A percentile compares a stretch with the other conserved stretches of the same genome.
phyloP scores from a whole-genome alignment of 1,140 invertebrate species.

The Penaeus chinensis region DNA sequence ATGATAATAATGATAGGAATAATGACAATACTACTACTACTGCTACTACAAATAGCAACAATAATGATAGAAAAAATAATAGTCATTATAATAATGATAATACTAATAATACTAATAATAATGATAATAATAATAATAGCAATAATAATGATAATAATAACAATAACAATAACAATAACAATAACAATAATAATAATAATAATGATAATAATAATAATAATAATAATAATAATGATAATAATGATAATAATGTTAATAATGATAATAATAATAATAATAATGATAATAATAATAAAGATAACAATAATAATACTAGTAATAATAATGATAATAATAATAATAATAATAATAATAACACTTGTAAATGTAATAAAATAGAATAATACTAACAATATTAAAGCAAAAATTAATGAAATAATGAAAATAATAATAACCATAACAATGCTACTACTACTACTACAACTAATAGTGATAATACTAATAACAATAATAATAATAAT shows the following conservation, averaged over 20 bases:
- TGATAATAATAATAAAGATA: too few species aligned
- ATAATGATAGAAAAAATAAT: not conserved
- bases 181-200: not conserved
- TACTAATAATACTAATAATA: not conserved
- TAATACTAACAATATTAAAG: constrained; percentile 14
- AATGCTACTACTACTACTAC: not conserved
- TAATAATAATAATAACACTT: not conserved
- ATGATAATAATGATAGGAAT: too few species aligned
- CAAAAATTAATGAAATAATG: constrained; percentile 3
- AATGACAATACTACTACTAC: too few species aligned
- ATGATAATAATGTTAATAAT: not conserved
- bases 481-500: constrained; percentile 5
- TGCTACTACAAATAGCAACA: not conserved
- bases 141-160: constrained; percentile 14
- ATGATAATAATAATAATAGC: not conserved
- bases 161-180: not conserved
- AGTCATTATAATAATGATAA: not conserved
- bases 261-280: too few species aligned
- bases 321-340: too few species aligned
- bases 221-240: too few species aligned
- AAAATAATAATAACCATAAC: constrained; percentile 16
- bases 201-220: too few species aligned
- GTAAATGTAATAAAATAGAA: not conserved
- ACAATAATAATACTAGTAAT: too few species aligned
- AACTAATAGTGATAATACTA: not conserved